These are phyloP conservation scores for Drosophila ezoana DNA, from an alignment of 2,888 invertebrate genomes.

Conservation along the genomic window DNA sequence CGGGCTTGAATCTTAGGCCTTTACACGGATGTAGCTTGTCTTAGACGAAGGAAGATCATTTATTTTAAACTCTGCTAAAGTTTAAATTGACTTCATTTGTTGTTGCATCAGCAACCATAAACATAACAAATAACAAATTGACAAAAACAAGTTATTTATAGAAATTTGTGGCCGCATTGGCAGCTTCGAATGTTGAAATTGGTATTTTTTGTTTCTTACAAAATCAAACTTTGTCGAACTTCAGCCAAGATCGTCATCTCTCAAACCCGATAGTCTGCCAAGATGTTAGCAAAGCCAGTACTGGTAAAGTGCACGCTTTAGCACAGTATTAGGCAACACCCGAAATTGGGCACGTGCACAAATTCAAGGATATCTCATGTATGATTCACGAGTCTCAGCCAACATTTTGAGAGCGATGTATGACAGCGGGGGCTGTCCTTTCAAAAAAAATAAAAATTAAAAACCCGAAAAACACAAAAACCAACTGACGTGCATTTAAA, in stretches of 20 bases:
- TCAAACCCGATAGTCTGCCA: background rate
- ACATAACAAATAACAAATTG: no score
- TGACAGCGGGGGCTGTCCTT: constrained; percentile 4
- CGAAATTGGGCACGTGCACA: background rate
- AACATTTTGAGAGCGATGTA: constrained; percentile 39
- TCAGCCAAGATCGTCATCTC: constrained; percentile 1
- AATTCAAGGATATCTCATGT: constrained; percentile 31
- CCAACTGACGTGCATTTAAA: constrained; percentile 50
- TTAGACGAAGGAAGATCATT: no score
- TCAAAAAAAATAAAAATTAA: background rate
- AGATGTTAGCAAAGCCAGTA: background rate
- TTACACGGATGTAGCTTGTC: no score
- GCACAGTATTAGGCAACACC: background rate
- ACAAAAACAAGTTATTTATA: no score
- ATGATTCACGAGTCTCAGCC: constrained; percentile 30
- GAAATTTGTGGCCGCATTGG: no score
- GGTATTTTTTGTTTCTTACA: background rate
- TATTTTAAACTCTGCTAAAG: no score
- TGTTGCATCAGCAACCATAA: no score
- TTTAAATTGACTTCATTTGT: no score
- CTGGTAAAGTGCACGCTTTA: background rate
- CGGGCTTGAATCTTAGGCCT: fast-evolving
- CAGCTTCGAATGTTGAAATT: no score
- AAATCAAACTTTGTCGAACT: background rate
- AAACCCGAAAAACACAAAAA: constrained; percentile 1